These are phyloP conservation scores for Chunga burmeisteri DNA, from an alignment of 2,113 vertebrate genomes.

Conservation along the genomic window DNA sequence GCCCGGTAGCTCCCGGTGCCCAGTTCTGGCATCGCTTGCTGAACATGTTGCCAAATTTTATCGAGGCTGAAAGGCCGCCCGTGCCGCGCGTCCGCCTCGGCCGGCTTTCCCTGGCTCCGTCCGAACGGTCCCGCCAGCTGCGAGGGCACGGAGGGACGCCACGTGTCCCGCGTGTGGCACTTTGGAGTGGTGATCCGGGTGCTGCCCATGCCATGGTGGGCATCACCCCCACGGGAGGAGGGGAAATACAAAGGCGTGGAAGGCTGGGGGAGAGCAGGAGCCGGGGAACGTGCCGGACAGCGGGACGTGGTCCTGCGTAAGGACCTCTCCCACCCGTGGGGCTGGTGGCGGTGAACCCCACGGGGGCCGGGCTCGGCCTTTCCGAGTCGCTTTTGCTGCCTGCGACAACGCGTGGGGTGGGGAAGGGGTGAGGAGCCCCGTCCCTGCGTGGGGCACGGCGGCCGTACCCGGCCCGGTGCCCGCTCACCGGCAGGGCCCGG, in stretches of 20 bases:
- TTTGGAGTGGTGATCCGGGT: fast-evolving
- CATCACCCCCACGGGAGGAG: background rate
- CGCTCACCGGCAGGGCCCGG: no score
- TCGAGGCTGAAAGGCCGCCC: background rate
- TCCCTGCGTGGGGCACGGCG: no score
- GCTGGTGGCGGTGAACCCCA: fast-evolving
- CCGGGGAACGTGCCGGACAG: background rate
- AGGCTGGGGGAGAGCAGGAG: background rate
- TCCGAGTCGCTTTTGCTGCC: background rate
- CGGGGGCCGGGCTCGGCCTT: fast-evolving
- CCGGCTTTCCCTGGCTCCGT: no score
- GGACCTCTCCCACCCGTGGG: fast-evolving
- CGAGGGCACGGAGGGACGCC: background rate
- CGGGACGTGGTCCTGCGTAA: fast-evolving
- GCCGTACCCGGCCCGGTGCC: no score
- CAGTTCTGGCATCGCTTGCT: background rate
- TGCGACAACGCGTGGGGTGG: fast-evolving
- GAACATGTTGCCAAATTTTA: background rate
- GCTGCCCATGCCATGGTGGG: no score
- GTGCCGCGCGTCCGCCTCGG: fast-evolving
- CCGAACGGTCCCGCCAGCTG: fast-evolving
- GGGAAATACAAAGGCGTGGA: background rate
- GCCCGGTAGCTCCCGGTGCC: background rate
- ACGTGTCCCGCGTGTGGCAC: fast-evolving
- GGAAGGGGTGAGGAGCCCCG: background rate